These are phyloP conservation scores for Calypte anna DNA, from an alignment of 2,113 vertebrate genomes.

Conservation along the genomic window DNA sequence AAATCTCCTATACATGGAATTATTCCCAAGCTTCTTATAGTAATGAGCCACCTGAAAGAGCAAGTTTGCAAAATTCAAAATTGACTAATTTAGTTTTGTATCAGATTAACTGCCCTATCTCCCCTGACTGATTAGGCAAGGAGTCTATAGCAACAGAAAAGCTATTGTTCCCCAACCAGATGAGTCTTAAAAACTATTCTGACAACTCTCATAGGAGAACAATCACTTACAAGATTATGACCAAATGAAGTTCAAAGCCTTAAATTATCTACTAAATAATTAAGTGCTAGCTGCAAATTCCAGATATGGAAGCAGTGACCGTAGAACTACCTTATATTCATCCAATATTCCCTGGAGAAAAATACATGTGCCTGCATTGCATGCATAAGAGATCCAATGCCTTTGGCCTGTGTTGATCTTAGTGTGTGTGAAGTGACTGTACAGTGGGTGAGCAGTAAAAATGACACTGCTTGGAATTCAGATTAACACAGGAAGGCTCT, in stretches of 20 bases:
- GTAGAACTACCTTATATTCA: background rate
- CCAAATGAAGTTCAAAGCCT: conserved; percentile 19
- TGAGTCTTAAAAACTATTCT: background rate
- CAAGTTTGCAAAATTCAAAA: background rate
- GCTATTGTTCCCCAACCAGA: background rate
- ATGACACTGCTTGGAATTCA: background rate
- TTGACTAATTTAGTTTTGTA: background rate
- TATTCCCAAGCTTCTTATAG: background rate
- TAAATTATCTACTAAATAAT: conserved; percentile 33
- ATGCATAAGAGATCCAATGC: background rate
- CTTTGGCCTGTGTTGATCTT: background rate
- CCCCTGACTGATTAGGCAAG: background rate
- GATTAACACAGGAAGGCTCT: background rate
- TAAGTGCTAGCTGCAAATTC: conserved; percentile 18
- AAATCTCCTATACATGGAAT: background rate
- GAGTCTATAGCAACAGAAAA: background rate
- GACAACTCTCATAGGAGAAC: background rate
- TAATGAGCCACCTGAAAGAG: background rate
- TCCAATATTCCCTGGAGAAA: background rate
- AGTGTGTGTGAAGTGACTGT: background rate
- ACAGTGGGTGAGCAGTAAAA: background rate
- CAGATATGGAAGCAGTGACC: conserved; percentile 4
- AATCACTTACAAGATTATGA: conserved; percentile 5
- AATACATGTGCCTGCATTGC: background rate
- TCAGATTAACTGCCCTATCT: background rate